Evolutionary conservation across 2,797 vertebrate genomes (phyloP).

Genomic region (Neoniphon sammara): DNA sequence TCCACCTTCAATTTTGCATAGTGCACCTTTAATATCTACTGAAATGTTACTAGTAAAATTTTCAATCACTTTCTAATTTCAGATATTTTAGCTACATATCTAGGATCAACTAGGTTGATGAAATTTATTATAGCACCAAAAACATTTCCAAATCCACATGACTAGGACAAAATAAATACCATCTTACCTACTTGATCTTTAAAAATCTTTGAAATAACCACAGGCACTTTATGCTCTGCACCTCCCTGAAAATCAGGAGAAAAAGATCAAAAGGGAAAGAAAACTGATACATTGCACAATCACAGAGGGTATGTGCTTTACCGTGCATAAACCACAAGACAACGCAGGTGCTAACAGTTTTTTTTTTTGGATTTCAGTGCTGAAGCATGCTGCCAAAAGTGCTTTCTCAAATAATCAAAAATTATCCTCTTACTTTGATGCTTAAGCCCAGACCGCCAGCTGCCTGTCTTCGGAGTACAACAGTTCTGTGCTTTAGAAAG

Average conservation of each 20-base stretch:
- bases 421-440: constrained; percentile 90
- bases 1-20: too few species aligned
- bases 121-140: constrained; percentile 5
- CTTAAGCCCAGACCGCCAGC: constrained; percentile 94
- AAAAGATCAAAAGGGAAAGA: constrained; percentile 10
- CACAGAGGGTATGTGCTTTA: too few species aligned
- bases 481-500: constrained; percentile 99
- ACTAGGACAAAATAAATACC: constrained; percentile 33
- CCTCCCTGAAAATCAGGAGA: constrained; percentile 88
- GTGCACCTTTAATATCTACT: too few species aligned
- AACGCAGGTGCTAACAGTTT: background rate
- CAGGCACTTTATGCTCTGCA: constrained; percentile 93
- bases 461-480: constrained; percentile 92
- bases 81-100: background rate
- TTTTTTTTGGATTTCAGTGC: background rate
- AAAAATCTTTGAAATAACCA: constrained; percentile 96
- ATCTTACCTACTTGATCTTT: constrained; percentile 95
- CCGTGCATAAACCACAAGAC: too few species aligned
- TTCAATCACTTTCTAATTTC: too few species aligned
- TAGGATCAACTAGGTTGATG: background rate
- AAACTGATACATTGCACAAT: too few species aligned
- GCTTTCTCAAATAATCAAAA: constrained; percentile 47
- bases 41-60: too few species aligned
- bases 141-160: constrained; percentile 3
- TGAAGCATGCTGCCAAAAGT: constrained; percentile 37